Conservation (phyloP, 1,140 invertebrate genomes). For the Chironomus tepperi region DNA sequence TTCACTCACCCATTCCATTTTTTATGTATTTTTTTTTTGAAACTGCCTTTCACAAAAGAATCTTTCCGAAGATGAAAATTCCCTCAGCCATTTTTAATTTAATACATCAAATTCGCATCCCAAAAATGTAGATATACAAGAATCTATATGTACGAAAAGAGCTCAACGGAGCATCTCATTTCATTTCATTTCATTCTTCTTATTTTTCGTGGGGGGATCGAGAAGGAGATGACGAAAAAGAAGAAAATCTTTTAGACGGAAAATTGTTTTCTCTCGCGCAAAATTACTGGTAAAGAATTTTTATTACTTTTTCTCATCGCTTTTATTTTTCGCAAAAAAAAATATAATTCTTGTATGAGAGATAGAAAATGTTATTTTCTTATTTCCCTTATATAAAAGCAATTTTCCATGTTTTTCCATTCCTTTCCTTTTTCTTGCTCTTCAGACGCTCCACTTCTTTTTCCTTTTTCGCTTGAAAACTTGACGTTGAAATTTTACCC, state of each 20-base stretch:
- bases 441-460: background rate
- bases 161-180: conserved; percentile 12
- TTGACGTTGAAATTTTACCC: background rate
- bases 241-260: conserved; percentile 19
- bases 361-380: conserved; percentile 2
- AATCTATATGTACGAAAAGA: background rate
- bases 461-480: background rate
- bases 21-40: no score
- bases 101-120: conserved; percentile 12
- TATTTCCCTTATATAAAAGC: background rate
- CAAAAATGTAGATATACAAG: background rate
- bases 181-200: conserved; percentile 11
- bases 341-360: background rate
- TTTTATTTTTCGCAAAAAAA: conserved; percentile 4
- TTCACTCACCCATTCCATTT: background rate
- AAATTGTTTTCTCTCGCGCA: conserved; percentile 20
- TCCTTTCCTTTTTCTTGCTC: background rate
- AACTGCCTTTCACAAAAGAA: no score
- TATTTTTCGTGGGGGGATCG: background rate
- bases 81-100: conserved; percentile 12
- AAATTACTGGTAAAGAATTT: conserved; percentile 22
- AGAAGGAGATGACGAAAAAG: background rate
- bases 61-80: background rate
- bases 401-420: conserved; percentile 22
- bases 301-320: conserved; percentile 20